phyloP scores from a whole-genome alignment of 2,797 vertebrate species.

The Sternarchorhynchus goeldii region DNA sequence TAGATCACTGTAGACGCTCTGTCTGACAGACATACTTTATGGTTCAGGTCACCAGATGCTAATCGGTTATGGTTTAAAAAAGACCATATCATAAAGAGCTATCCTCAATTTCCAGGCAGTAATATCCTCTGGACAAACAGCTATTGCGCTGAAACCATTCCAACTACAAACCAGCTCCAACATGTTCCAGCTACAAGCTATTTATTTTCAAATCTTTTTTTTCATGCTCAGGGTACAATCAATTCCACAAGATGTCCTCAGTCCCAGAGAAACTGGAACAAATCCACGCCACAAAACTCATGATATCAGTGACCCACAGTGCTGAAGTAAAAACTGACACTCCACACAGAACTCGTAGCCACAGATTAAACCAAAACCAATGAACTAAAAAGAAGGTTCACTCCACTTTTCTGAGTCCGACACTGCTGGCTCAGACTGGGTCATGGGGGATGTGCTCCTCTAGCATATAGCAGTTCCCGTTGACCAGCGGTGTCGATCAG shows the following conservation, averaged over 20 bases:
- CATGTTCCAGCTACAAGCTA: slow-evolving; percentile 1
- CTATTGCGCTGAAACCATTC: no score
- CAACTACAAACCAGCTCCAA: no score
- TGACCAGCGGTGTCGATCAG: not conserved
- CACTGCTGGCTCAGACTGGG: not conserved
- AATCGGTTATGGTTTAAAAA: not conserved
- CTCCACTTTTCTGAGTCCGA: not conserved
- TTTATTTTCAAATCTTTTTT: not conserved
- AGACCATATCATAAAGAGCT: not conserved
- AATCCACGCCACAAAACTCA: not conserved
- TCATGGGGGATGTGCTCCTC: not conserved
- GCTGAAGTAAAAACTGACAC: not conserved
- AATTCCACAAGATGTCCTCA: not conserved
- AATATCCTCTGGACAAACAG: not conserved
- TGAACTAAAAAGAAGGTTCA: not conserved
- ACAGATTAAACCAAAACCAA: not conserved
- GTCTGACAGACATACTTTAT: not conserved
- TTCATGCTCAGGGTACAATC: no score
- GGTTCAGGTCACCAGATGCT: not conserved
- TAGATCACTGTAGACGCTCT: not conserved
- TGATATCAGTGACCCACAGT: not conserved
- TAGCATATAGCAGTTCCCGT: not conserved
- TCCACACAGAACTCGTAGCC: not conserved
- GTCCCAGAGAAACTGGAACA: not conserved
- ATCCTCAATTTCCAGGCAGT: not conserved